Base-by-base conservation (phyloP, 2,113 vertebrate genomes). In the Nerophis ophidion region DNA sequence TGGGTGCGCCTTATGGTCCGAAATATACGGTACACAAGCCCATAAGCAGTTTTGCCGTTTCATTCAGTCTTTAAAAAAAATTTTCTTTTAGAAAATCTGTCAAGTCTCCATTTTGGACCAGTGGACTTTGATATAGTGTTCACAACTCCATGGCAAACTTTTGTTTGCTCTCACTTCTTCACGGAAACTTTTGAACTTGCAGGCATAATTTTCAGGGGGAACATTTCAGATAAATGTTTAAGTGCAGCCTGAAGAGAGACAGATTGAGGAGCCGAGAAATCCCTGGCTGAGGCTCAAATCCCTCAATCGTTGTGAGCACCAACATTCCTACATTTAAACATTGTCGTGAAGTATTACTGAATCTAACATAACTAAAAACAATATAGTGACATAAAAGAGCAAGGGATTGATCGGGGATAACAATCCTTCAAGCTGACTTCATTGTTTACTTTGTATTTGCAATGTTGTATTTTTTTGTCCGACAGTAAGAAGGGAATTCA, bases 101-200 rank as follows among this genome's bases (percentile, higher is more conserved):
- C 56, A 76, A 54, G 70, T 66, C 36, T 8, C 47, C 34, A 54
- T 66, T 72, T 79, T 72, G 44, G 65, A 42, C 60, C 35, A 60
- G 70, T 68, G 68, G 62, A 62, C 77, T 68, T 81, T 71, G 71
- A 81, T 72, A 68, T 71, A 75, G 58, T 42, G 64, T 7, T 52
- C 66, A 75, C 38, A 75, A 67, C 69, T 83, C 78, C 65, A 54
- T 34, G 66, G 61, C 56, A 74, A 66, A 74, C 65, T 76, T 74
- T 67, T 59, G 16, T 48, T 58, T 68, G 44, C 60, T 59, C 60
- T 52, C 61, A 74, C 63, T 68, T 72, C 50, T 67, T 62, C 63
- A 70, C n/a, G 60, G 81, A 79, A 83, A 63, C 72, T 82, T 71
- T 79, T 75, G 63, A 80, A 84, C 71, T 77, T 12, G 62, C 69